A percentile compares a stretch with the other conserved stretches of the same genome.
These are phyloP conservation scores for Coilia nasus DNA, from an alignment of 2,797 vertebrate species.

Conservation along the genomic window DNA sequence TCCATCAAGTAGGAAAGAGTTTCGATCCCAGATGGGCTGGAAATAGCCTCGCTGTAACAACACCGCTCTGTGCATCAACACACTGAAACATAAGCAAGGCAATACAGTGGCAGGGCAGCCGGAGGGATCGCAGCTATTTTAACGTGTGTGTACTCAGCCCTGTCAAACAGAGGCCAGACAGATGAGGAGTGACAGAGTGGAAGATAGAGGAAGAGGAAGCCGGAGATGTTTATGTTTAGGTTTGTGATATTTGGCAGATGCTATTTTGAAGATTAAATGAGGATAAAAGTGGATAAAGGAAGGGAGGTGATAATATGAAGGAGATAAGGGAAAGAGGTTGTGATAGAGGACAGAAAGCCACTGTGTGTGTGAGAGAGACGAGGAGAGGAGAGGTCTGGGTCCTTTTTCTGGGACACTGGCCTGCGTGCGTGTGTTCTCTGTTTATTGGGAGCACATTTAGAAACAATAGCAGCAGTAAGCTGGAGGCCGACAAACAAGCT, in stretches of 20 bases:
- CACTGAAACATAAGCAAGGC: no score
- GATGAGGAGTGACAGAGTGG: neutral
- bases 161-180: neutral
- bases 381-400: slow-evolving; percentile 22
- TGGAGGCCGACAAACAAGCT: slow-evolving; percentile 28
- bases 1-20: slow-evolving; percentile 46
- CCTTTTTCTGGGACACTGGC: slow-evolving; percentile 14
- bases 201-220: slow-evolving; percentile 3
- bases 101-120: no score
- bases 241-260: no score
- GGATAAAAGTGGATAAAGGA: no score
- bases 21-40: slow-evolving; percentile 42
- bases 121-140: no score
- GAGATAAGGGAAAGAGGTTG: no score
- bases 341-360: no score
- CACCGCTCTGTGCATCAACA: neutral
- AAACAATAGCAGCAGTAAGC: slow-evolving; percentile 40
- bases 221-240: neutral
- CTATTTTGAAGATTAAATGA: no score
- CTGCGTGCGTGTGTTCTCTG: slow-evolving; percentile 26
- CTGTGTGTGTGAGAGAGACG: neutral
- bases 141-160: neutral
- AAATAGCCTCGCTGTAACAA: slow-evolving; percentile 38
- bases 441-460: slow-evolving; percentile 45
- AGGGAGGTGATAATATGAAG: no score